Evolutionary conservation across 1,140 invertebrate genomes (phyloP).

Genomic region (Limonius californicus): DNA sequence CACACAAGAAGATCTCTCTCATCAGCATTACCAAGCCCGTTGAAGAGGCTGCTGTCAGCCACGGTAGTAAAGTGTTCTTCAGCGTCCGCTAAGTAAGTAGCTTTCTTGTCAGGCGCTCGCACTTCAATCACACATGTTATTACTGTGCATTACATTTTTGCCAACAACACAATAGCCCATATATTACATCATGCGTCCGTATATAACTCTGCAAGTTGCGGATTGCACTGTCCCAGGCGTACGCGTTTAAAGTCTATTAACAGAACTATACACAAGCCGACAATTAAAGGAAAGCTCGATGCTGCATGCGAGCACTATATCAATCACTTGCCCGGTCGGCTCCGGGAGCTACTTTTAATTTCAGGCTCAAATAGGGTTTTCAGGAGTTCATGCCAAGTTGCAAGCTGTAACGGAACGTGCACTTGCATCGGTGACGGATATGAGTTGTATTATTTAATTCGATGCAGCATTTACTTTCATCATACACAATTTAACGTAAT

Average conservation of each 20-base stretch:
- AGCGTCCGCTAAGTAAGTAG: constrained; percentile 31
- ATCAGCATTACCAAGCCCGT: background rate
- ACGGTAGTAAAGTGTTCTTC: constrained; percentile 29
- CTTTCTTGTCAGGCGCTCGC: constrained; percentile 29
- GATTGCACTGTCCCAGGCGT: constrained; percentile 18
- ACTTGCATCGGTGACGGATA: constrained; percentile 8
- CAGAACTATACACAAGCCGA: constrained; percentile 27
- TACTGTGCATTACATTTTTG: constrained; percentile 34
- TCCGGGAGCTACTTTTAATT: background rate
- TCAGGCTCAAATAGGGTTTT: background rate
- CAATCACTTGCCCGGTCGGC: constrained; percentile 20
- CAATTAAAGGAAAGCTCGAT: constrained; percentile 30
- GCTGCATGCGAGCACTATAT: constrained; percentile 28
- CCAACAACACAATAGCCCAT: constrained; percentile 29
- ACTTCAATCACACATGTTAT: constrained; percentile 34
- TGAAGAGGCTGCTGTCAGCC: constrained; percentile 31
- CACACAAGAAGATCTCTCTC: constrained; percentile 9
- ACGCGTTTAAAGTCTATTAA: constrained; percentile 20
- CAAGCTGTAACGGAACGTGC: background rate
- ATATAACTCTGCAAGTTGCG: constrained; percentile 17
- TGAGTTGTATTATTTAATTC: constrained; percentile 12
- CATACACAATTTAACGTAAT: constrained; percentile 7
- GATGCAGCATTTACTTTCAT: constrained; percentile 7
- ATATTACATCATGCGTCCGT: constrained; percentile 31
- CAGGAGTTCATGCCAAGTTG: background rate